phyloP scores from a whole-genome alignment of 2,888 invertebrate genomes.

The Fissipunctia ypsillon region DNA sequence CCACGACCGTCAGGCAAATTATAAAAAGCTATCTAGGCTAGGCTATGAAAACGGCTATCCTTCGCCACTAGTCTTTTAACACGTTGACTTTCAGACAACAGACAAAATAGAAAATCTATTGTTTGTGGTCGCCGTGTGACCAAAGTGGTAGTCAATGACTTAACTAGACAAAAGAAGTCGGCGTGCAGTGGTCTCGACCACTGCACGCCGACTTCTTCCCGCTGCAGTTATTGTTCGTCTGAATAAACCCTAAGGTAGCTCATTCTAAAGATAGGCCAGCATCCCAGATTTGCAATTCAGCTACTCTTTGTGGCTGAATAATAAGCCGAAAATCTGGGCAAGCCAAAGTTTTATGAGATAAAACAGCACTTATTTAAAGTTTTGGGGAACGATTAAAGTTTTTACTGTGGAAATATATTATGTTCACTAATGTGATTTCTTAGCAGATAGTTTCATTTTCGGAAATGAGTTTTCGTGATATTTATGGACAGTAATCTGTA shows the following conservation, averaged over 20 bases:
- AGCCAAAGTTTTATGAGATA: slow-evolving; percentile 44
- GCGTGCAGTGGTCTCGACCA: too few relatives aligned
- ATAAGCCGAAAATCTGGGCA: slow-evolving; percentile 23
- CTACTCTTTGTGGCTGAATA: slow-evolving; percentile 44
- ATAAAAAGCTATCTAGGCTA: too few relatives aligned
- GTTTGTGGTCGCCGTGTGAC: too few relatives aligned
- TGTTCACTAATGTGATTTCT: slow-evolving; percentile 36
- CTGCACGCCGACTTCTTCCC: neutral
- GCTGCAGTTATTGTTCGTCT: neutral
- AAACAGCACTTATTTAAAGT: slow-evolving; percentile 48
- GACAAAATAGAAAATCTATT: too few relatives aligned
- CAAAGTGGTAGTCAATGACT: too few relatives aligned
- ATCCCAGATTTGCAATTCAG: slow-evolving; percentile 35
- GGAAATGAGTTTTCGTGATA: slow-evolving; percentile 36
- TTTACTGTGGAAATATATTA: slow-evolving; percentile 33
- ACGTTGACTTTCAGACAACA: too few relatives aligned
- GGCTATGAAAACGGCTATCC: too few relatives aligned
- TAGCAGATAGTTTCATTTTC: slow-evolving; percentile 21
- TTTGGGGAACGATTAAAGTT: slow-evolving; percentile 47
- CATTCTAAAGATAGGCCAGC: slow-evolving; percentile 33
- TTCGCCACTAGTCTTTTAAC: too few relatives aligned
- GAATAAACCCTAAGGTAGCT: slow-evolving; percentile 8
- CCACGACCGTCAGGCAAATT: too few relatives aligned
- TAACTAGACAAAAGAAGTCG: neutral
- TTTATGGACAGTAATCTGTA: neutral